Conservation (phyloP, 2,888 invertebrate species). For the Minunthozetes semirufus region DNA sequence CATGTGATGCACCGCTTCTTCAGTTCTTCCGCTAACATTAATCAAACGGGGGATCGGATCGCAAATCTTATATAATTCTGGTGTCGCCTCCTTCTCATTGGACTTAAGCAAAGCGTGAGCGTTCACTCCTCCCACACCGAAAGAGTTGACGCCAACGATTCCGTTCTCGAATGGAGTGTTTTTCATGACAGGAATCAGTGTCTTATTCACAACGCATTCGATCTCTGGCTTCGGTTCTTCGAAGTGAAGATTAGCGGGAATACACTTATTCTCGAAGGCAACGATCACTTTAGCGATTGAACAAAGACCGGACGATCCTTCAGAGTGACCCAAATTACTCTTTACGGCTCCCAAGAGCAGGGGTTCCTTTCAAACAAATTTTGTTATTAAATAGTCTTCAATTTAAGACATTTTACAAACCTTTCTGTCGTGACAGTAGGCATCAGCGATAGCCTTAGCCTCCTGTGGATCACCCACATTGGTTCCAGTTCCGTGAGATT, state of each 20-base stretch:
- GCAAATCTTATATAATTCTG: slow-evolving; percentile 26
- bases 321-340: slow-evolving; percentile 97
- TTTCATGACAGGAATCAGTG: slow-evolving; percentile 77
- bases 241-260: slow-evolving; percentile 89
- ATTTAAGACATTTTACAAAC: slow-evolving; percentile 78
- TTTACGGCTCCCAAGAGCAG: slow-evolving; percentile 91
- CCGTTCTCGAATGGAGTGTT: slow-evolving; percentile 81
- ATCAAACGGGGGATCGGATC: slow-evolving; percentile 60
- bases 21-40: slow-evolving; percentile 77
- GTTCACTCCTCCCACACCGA: slow-evolving; percentile 96
- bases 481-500: slow-evolving; percentile 97
- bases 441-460: slow-evolving; percentile 83
- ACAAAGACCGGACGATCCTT: slow-evolving; percentile 68
- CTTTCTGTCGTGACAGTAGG: slow-evolving; percentile 75
- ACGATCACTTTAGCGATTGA: slow-evolving; percentile 83
- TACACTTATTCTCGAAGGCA: slow-evolving; percentile 80
- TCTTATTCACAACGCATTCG: slow-evolving; percentile 76
- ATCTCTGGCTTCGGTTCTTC: slow-evolving; percentile 78
- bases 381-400: slow-evolving; percentile 53
- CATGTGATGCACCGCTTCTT: slow-evolving; percentile 63
- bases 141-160: slow-evolving; percentile 84
- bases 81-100: slow-evolving; percentile 55
- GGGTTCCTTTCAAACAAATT: slow-evolving; percentile 53
- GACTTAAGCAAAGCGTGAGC: slow-evolving; percentile 78
- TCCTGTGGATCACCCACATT: slow-evolving; percentile 97